phyloP scores from a whole-genome alignment of 1,140 invertebrate genomes.

The Papilio helenus region DNA sequence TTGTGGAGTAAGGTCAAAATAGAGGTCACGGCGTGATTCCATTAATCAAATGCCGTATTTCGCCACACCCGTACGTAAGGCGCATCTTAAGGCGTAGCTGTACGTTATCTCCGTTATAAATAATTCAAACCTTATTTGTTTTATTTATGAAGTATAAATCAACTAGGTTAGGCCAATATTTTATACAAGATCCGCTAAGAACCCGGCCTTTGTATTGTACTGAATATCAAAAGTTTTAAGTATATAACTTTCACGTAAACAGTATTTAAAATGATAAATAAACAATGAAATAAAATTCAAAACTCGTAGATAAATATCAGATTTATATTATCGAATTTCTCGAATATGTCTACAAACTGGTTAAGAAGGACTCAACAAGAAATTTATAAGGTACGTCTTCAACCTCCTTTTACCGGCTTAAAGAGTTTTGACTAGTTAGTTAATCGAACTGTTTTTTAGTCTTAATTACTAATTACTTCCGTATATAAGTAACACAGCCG shows the following conservation, averaged over 20 bases:
- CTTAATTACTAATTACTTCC: background rate
- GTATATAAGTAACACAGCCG: constrained; percentile 6
- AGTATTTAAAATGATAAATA: background rate
- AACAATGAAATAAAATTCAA: background rate
- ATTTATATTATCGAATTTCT: background rate
- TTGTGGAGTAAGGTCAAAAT: constrained; percentile 35
- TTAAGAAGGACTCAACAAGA: background rate
- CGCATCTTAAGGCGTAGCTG: constrained; percentile 33
- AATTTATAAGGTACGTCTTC: background rate
- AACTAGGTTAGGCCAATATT: background rate
- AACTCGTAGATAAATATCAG: background rate
- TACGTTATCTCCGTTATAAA: background rate
- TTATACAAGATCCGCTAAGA: background rate
- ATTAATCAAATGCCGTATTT: constrained; percentile 36
- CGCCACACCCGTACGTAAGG: constrained; percentile 31
- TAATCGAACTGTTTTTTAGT: too few relatives aligned
- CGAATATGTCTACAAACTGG: too few relatives aligned
- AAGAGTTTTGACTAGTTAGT: too few relatives aligned
- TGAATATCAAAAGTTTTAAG: background rate
- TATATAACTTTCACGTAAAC: background rate
- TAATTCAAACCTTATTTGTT: background rate
- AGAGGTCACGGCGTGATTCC: constrained; percentile 34
- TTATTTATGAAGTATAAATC: background rate
- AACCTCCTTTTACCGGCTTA: background rate
- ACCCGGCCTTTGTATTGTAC: background rate